Percentiles rank a stretch among this genome's conserved stretches.
Conservation (phyloP, 2,113 vertebrate genomes). For the Cottus gobio region DNA sequence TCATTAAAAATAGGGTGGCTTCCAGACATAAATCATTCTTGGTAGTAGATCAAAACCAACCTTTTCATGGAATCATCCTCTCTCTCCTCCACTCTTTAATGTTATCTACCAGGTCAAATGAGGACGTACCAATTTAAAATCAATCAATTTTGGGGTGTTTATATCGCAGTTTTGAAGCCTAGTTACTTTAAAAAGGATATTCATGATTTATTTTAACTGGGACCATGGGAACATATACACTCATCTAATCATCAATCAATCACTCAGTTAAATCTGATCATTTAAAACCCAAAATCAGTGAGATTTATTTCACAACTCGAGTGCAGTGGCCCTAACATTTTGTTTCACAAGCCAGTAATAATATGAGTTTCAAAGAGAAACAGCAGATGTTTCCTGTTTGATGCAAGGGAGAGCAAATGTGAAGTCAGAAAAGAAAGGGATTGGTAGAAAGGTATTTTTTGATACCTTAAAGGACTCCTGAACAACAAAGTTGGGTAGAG, state of each 20-base stretch:
- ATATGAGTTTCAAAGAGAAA: neutral
- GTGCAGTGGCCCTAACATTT: neutral
- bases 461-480: no score
- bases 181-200: neutral
- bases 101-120: neutral
- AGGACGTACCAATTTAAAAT: neutral
- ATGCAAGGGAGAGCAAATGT: neutral
- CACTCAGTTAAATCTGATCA: neutral
- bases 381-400: neutral
- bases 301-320: neutral
- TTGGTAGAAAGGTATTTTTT: neutral
- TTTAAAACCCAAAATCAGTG: no score
- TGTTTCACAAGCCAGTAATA: neutral
- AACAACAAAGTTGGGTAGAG: neutral
- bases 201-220: neutral
- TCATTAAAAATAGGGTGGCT: no score
- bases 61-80: neutral
- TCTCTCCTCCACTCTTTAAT: neutral
- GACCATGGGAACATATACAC: neutral
- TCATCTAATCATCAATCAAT: neutral
- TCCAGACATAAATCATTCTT: no score
- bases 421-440: no score
- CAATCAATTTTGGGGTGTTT: neutral
- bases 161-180: no score
- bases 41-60: no score